phyloP scores from a whole-genome alignment of 2,888 invertebrate genomes.

The Lutraria lutraria region DNA sequence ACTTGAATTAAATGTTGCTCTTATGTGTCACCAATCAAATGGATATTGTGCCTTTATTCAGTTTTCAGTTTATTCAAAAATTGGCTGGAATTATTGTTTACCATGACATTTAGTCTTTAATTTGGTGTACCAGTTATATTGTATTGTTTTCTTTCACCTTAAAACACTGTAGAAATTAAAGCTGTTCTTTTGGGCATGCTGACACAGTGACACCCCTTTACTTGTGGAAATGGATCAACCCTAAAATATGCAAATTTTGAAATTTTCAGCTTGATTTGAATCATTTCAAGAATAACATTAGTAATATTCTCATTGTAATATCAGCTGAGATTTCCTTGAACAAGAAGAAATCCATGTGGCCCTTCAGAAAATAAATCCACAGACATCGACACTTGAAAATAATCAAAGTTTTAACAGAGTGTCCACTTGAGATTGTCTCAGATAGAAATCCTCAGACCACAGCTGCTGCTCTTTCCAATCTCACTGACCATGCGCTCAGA shows the following conservation, averaged over 20 bases:
- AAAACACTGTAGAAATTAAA: too few relatives aligned
- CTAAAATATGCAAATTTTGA: neutral
- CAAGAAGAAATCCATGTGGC: neutral
- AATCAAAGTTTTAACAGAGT: neutral
- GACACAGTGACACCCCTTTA: too few relatives aligned
- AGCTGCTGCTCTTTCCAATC: neutral
- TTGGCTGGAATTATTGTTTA: too few relatives aligned
- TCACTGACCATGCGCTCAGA: neutral
- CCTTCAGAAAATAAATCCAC: neutral
- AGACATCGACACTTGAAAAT: neutral
- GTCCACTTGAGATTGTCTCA: neutral
- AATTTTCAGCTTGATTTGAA: neutral
- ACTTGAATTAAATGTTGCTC: too few relatives aligned
- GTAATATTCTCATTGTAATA: neutral
- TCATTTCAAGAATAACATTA: neutral
- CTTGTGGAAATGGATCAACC: too few relatives aligned
- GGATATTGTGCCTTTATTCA: too few relatives aligned
- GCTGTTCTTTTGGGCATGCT: too few relatives aligned
- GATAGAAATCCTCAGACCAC: neutral
- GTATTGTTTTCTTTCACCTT: too few relatives aligned
- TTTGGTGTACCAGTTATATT: too few relatives aligned
- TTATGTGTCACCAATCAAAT: too few relatives aligned
- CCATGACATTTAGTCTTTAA: too few relatives aligned
- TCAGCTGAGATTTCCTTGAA: neutral
- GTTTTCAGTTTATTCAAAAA: too few relatives aligned